Conservation (phyloP, 2,888 invertebrate species). For the Aquatica leii region DNA sequence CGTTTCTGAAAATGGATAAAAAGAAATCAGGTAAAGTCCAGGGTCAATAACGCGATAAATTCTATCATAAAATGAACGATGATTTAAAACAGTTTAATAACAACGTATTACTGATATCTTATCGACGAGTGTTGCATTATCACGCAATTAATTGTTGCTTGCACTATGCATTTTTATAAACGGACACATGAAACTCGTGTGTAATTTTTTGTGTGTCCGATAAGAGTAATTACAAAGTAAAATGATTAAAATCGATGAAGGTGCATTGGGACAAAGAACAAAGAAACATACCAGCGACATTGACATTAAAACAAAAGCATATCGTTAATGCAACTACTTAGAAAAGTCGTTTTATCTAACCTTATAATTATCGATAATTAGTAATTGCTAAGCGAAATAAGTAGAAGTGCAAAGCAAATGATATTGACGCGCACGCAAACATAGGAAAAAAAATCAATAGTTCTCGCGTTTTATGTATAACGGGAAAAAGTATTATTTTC, state of each 20-base stretch:
- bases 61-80: neutral
- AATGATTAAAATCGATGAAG: slow-evolving; percentile 14
- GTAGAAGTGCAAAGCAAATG: too few species aligned
- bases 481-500: too few species aligned
- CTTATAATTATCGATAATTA: too few species aligned
- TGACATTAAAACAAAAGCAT: slow-evolving; percentile 18
- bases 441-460: too few species aligned
- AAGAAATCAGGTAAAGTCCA: slow-evolving; percentile 30
- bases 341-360: too few species aligned
- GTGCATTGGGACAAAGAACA: slow-evolving; percentile 11
- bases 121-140: slow-evolving; percentile 18
- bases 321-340: neutral
- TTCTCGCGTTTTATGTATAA: too few species aligned
- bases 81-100: neutral
- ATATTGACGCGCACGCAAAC: too few species aligned
- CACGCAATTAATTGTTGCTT: neutral
- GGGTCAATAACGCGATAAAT: slow-evolving; percentile 29
- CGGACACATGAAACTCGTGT: neutral
- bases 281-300: slow-evolving; percentile 15
- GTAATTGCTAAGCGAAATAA: too few species aligned
- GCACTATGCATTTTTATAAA: neutral
- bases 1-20: too few species aligned
- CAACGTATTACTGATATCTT: slow-evolving; percentile 14
- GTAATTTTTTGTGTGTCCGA: neutral
- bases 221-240: neutral